Evolutionary conservation across 2,113 vertebrate genomes (phyloP).

Genomic region (Lampris incognitus): DNA sequence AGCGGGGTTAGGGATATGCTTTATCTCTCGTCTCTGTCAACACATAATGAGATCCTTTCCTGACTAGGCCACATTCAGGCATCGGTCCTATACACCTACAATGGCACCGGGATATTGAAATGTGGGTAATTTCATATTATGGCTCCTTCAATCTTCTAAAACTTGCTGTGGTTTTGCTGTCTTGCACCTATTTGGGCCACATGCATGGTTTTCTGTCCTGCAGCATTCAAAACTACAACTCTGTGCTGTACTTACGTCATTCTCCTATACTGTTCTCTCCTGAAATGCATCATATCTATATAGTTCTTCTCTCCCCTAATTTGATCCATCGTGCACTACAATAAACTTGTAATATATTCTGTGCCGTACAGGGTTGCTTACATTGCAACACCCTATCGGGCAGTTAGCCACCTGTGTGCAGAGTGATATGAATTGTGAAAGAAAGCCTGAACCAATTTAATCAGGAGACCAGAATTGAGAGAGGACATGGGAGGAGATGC

Average conservation of each 20-base stretch:
- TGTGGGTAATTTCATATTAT: constrained; percentile 14
- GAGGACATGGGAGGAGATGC: neutral
- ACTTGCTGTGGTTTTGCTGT: constrained; percentile 17
- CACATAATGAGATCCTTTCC: constrained; percentile 39
- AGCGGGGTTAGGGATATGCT: constrained; percentile 26
- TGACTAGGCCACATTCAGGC: constrained; percentile 31
- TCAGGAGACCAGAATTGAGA: neutral
- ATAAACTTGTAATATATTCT: neutral
- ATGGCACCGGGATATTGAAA: constrained; percentile 27
- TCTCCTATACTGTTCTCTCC: too few relatives aligned
- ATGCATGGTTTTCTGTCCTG: neutral
- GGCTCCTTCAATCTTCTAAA: constrained; percentile 9
- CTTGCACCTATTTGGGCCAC: neutral
- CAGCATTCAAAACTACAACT: too few relatives aligned
- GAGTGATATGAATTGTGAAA: neutral
- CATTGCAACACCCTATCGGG: too few relatives aligned
- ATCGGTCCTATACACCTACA: constrained; percentile 32
- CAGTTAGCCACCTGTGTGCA: neutral
- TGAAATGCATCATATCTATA: too few relatives aligned
- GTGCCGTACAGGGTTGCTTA: neutral
- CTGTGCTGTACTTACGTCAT: too few relatives aligned
- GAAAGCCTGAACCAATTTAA: neutral
- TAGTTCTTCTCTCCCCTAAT: too few relatives aligned
- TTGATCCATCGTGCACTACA: too few relatives aligned
- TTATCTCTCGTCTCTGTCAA: constrained; percentile 52